These are phyloP conservation scores for Penaeus monodon DNA, from an alignment of 2,888 invertebrate species.

Conservation along the genomic window DNA sequence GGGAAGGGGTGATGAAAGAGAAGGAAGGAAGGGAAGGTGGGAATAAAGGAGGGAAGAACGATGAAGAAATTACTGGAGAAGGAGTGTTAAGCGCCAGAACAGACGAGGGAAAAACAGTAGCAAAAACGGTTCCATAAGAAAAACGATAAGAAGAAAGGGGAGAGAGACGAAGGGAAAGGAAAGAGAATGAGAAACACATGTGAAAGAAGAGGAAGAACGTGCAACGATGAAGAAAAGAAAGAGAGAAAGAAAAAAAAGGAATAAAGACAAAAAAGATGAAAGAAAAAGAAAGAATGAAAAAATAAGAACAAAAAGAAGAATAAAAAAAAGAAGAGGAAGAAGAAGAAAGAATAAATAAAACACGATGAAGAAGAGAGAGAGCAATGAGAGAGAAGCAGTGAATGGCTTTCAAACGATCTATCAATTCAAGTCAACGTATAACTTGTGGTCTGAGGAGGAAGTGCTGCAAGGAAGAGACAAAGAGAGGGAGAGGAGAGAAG, in stretches of 20 bases:
- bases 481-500: too few species aligned
- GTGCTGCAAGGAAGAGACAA: too few species aligned
- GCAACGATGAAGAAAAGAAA: not conserved
- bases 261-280: not conserved
- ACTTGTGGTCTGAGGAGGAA: too few species aligned
- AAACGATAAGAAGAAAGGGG: not conserved
- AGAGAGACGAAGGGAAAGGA: not conserved
- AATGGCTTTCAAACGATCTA: too few species aligned
- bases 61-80: not conserved
- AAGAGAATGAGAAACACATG: not conserved
- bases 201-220: not conserved
- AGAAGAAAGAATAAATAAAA: not conserved
- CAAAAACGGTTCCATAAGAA: not conserved
- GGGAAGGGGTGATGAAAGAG: too few species aligned
- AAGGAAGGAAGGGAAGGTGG: too few species aligned
- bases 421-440: too few species aligned
- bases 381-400: too few species aligned
- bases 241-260: not conserved
- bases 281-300: not conserved
- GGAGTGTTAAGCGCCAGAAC: too few species aligned
- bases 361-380: not conserved
- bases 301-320: too few species aligned
- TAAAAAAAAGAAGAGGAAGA: not conserved
- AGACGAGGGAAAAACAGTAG: not conserved
- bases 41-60: not conserved